Conservation (phyloP, 1,140 invertebrate genomes). For the Drosophila triauraria region DNA sequence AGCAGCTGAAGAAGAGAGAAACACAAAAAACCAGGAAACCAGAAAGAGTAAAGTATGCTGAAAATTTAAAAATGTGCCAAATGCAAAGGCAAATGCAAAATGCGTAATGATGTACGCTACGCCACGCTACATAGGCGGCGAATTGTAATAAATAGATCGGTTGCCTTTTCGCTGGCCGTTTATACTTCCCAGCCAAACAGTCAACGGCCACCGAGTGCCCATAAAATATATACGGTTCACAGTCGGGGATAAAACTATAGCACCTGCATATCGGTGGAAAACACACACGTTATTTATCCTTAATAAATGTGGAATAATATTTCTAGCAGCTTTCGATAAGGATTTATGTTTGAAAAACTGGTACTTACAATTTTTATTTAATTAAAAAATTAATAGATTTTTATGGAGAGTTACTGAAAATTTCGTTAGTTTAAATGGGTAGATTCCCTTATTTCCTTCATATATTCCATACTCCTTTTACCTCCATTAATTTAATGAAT, state of each 20-base stretch:
- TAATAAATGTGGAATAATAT: too few relatives aligned
- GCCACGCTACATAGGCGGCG: slow-evolving; percentile 18
- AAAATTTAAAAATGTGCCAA: slow-evolving; percentile 54
- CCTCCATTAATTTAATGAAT: neutral
- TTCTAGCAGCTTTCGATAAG: neutral
- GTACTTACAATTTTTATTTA: too few relatives aligned
- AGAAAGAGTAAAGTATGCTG: slow-evolving; percentile 38
- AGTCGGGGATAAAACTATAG: slow-evolving; percentile 1
- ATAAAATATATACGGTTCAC: slow-evolving; percentile 33
- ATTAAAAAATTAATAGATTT: too few relatives aligned
- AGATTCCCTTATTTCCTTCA: too few relatives aligned
- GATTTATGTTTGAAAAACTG: neutral
- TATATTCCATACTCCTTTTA: too few relatives aligned
- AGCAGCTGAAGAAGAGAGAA: slow-evolving; percentile 18
- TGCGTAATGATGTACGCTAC: slow-evolving; percentile 37
- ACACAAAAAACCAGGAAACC: slow-evolving; percentile 17
- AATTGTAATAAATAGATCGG: slow-evolving; percentile 73
- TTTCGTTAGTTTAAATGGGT: too few relatives aligned
- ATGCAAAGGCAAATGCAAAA: slow-evolving; percentile 32
- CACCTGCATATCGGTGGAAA: neutral
- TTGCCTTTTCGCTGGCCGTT: slow-evolving; percentile 55
- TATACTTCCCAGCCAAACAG: slow-evolving; percentile 50
- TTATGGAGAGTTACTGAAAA: too few relatives aligned
- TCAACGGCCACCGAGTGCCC: slow-evolving; percentile 43
- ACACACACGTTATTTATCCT: too few relatives aligned